Evolutionary conservation across 2,113 vertebrate species (phyloP).

Genomic region (Carollia perspicillata): DNA sequence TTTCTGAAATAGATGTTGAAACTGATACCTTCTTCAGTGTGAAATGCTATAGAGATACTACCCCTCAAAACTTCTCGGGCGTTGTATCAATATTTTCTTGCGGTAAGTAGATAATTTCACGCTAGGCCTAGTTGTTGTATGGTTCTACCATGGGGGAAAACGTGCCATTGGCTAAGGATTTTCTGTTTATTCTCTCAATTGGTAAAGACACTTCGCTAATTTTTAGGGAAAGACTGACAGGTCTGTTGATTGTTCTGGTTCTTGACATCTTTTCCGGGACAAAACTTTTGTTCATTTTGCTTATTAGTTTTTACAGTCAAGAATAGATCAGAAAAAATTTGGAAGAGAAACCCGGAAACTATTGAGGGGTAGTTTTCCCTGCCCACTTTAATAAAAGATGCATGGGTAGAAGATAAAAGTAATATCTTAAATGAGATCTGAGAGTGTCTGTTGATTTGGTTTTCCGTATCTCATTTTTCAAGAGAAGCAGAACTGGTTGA

Average conservation of each 20-base stretch:
- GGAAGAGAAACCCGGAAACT: background rate
- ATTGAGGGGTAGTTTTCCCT: background rate
- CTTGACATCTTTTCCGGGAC: background rate
- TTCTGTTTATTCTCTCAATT: background rate
- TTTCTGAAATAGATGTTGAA: slow-evolving; percentile 69
- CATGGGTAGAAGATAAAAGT: background rate
- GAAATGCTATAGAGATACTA: slow-evolving; percentile 30
- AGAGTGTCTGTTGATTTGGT: background rate
- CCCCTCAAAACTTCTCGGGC: background rate
- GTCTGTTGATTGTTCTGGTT: background rate
- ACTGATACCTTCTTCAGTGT: slow-evolving; percentile 60
- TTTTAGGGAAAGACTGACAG: background rate
- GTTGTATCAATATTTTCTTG: background rate
- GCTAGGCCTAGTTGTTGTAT: background rate
- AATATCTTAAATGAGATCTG: background rate
- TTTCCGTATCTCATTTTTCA: background rate
- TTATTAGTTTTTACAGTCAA: slow-evolving; percentile 14
- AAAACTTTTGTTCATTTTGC: slow-evolving; percentile 19
- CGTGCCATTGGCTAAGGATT: background rate
- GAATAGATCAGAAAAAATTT: background rate
- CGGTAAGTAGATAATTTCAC: background rate
- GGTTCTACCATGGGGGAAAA: background rate
- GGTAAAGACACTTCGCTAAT: background rate
- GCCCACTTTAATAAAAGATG: background rate
- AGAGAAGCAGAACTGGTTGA: background rate